Evolutionary conservation across 1,140 invertebrate species (phyloP), one percentile per base, ranked within the genome.

Genomic region (Pseudomyrmex sp.): DNA sequence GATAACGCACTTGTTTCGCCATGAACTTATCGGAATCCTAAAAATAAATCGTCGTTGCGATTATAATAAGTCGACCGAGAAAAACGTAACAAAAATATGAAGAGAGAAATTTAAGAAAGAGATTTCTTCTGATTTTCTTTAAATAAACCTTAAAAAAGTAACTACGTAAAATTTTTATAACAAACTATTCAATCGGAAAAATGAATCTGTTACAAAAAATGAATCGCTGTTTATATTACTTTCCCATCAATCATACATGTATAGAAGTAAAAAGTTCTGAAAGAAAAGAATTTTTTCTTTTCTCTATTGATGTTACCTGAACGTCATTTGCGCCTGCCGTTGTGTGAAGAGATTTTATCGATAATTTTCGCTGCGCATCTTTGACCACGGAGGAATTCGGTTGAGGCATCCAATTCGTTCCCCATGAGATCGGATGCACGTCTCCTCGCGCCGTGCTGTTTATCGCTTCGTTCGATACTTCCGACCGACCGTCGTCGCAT

Each of bases 401-500:
- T 18, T 87, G 82, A 10, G 87, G 85, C 59, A 82, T 70, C 89
- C 89, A 92, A 35, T 91, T 89, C 0, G 90, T 92, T 0, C 83
- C 88, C 7, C 89, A 89, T 0, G 89, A 86, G 8, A 92, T 84
- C 10, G 91, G 91, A 63, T 83, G 89, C 23, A 92, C 62, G 13
- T 90, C 77, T 0, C 52, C 63, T 7, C 77, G 70, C 0, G 26
- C n/a, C 9, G 26, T 62, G 10, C 58, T 72, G 18, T 35, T 35
- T 35, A 20, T 46, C 26, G 2, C 58, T 3, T 91, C 89, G 23
- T 76, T 89, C 2, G 85, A 91, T 7, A 87, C 54, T 63, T 93
- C 91, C 0, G 88, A 91, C 10, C 79, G 82, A 82, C 76, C 89
- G 20, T 91, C 89, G 56, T 92, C 91, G 68, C 87, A 91, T 4